A percentile compares a stretch with the other conserved stretches of the same genome.
Evolutionary conservation across 2,888 invertebrate genomes (phyloP).

Genomic region (Epinotia bilunana): DNA sequence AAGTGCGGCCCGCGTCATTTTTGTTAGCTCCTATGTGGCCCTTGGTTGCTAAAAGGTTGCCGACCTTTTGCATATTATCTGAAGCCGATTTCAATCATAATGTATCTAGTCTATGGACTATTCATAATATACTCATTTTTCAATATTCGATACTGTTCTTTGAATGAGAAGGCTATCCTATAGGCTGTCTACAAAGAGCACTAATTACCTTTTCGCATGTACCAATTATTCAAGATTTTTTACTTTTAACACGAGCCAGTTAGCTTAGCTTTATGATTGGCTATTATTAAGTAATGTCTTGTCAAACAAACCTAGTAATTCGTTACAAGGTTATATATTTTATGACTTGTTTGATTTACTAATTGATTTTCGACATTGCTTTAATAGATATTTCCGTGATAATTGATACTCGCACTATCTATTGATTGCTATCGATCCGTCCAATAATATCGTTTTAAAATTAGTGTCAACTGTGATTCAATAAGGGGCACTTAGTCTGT

Average conservation of each 20-base stretch:
- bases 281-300: neutral
- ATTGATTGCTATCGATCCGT: constrained; percentile 29
- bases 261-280: neutral
- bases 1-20: no score
- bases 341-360: constrained; percentile 8
- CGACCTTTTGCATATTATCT: no score
- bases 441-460: constrained; percentile 32
- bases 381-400: constrained; percentile 28
- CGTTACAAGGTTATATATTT: neutral
- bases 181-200: no score
- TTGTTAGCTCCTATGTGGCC: no score
- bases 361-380: constrained; percentile 7
- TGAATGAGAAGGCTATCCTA: no score
- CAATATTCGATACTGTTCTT: no score
- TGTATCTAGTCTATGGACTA: no score
- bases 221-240: no score
- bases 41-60: no score
- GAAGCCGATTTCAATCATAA: no score
- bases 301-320: neutral
- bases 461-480: constrained; percentile 29
- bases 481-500: neutral
- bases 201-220: no score
- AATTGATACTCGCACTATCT: constrained; percentile 28
- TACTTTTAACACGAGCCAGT: neutral
- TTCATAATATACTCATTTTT: no score